phyloP scores from a whole-genome alignment of 2,797 vertebrate genomes.

The Acanthornis magna region DNA sequence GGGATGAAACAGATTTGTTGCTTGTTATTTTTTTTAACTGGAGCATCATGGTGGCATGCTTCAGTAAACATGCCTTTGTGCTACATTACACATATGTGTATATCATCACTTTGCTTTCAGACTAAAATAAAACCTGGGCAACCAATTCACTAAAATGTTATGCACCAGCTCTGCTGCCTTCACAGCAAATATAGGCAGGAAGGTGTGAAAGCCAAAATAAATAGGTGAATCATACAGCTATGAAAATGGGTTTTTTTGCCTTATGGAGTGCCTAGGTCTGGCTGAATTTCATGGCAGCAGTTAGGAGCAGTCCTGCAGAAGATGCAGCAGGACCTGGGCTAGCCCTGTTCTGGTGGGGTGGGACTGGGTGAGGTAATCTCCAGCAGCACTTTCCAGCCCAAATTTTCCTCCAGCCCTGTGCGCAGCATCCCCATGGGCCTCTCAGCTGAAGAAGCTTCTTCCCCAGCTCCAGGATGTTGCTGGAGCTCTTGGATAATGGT shows the following conservation, averaged over 20 bases:
- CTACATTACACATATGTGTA: slow-evolving; percentile 72
- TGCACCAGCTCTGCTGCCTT: slow-evolving; percentile 37
- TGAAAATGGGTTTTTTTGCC: rapidly evolving
- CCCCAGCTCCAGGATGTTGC: neutral
- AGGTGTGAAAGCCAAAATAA: slow-evolving; percentile 56
- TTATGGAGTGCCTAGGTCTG: neutral
- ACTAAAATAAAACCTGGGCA: slow-evolving; percentile 61
- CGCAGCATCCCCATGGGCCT: rapidly evolving
- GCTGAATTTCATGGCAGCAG: neutral
- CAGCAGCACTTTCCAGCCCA: neutral
- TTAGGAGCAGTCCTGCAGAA: neutral
- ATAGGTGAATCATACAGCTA: neutral
- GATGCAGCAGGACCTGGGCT: neutral
- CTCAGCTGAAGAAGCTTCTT: neutral
- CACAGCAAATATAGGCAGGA: slow-evolving; percentile 22
- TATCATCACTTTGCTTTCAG: slow-evolving; percentile 56
- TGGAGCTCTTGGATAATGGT: neutral
- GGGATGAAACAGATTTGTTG: slow-evolving; percentile 45
- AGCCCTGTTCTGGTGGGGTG: neutral
- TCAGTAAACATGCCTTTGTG: slow-evolving; percentile 71
- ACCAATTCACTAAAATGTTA: slow-evolving; percentile 19
- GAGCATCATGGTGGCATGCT: slow-evolving; percentile 66
- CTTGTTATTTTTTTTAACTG: slow-evolving; percentile 29
- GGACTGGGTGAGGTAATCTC: neutral
- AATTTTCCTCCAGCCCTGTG: neutral